A percentile compares a stretch with the other conserved stretches of the same genome.
phyloP scores from a whole-genome alignment of 2,113 vertebrate genomes.

The Lucifuga dentata region DNA sequence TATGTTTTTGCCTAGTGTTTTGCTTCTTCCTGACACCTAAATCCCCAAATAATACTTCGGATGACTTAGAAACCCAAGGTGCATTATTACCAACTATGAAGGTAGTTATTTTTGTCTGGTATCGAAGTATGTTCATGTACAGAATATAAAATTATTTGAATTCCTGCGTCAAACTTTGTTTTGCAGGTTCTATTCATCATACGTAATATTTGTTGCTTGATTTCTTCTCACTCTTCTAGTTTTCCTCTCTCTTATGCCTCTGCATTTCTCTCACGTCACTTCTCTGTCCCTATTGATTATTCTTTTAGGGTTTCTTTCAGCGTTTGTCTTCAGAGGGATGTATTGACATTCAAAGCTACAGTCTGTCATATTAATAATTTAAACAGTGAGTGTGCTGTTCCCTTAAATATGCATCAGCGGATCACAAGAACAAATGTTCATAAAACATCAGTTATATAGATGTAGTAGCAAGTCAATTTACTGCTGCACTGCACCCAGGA shows the following conservation, averaged over 20 bases:
- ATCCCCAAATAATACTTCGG: constrained; percentile 35
- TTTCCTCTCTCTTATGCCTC: not conserved
- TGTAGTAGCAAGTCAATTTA: constrained; percentile 18
- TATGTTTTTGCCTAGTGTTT: constrained; percentile 24
- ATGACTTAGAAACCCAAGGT: constrained; percentile 29
- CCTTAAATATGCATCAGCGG: constrained; percentile 43
- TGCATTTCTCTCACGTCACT: constrained; percentile 11
- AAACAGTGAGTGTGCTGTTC: constrained; percentile 35
- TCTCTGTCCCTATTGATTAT: constrained; percentile 44
- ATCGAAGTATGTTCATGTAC: constrained; percentile 7
- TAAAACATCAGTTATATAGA: not conserved
- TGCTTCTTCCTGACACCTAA: constrained; percentile 7
- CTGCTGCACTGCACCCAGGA: not conserved
- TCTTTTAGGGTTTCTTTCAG: constrained; percentile 13
- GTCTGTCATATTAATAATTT: constrained; percentile 77
- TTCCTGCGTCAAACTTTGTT: no score
- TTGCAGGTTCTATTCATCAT: not conserved
- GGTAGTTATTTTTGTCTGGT: constrained; percentile 14
- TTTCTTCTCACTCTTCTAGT: not conserved
- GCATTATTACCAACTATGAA: constrained; percentile 54
- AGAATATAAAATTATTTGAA: not conserved
- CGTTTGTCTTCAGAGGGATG: constrained; percentile 44
- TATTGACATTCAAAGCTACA: constrained; percentile 68
- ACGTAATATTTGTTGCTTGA: not conserved
- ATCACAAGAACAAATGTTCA: constrained; percentile 22